phyloP scores from a whole-genome alignment of 2,888 invertebrate genomes.

The Physocephala rufipes region DNA sequence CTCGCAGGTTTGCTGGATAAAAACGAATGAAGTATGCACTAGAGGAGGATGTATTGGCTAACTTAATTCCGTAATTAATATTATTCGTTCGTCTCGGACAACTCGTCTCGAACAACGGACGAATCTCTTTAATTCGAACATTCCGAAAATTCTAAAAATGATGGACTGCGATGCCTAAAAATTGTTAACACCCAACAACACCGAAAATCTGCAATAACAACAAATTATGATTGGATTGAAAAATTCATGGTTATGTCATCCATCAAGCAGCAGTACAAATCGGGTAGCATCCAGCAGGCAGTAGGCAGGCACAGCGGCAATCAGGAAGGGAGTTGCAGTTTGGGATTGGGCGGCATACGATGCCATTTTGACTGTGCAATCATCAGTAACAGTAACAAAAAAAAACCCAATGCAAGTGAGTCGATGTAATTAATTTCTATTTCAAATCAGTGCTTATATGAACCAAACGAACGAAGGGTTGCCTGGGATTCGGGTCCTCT shows the following conservation, averaged over 20 bases:
- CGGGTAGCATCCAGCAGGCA: slow-evolving; percentile 1
- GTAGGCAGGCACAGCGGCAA: slow-evolving; percentile 17
- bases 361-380: slow-evolving; percentile 26
- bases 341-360: slow-evolving; percentile 44
- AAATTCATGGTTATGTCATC: slow-evolving; percentile 11
- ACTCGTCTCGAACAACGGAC: too few species aligned
- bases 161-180: slow-evolving; percentile 38
- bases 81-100: slow-evolving; percentile 10
- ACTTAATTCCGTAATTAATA: not conserved
- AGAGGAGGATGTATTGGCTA: slow-evolving; percentile 21
- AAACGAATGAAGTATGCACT: too few species aligned
- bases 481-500: not conserved
- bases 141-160: slow-evolving; percentile 29
- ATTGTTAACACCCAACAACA: slow-evolving; percentile 3
- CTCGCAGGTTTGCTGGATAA: too few species aligned
- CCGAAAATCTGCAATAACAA: slow-evolving; percentile 36
- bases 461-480: not conserved
- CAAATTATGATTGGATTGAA: slow-evolving; percentile 24
- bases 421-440: slow-evolving; percentile 36
- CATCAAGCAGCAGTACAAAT: slow-evolving; percentile 28
- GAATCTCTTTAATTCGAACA: slow-evolving; percentile 16
- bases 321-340: slow-evolving; percentile 35
- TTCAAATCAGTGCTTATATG: slow-evolving; percentile 27
- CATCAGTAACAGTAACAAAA: slow-evolving; percentile 1
- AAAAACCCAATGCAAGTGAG: slow-evolving; percentile 24